A percentile compares a stretch with the other conserved stretches of the same genome.
phyloP scores from a whole-genome alignment of 2,797 vertebrate genomes.

The Dicrostonyx torquatus region DNA sequence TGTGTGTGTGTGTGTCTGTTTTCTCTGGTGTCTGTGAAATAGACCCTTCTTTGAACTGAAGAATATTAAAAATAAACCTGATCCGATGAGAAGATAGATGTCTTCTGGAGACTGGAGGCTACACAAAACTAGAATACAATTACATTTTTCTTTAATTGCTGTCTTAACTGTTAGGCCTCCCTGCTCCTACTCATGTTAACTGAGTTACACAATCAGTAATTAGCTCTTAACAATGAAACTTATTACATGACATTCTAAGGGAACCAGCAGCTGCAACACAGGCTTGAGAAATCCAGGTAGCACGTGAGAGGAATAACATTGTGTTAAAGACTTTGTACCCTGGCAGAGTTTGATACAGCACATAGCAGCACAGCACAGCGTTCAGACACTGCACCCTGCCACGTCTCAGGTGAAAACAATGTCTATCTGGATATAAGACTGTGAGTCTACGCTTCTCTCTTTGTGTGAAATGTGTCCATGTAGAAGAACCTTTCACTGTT shows the following conservation, averaged over 20 bases:
- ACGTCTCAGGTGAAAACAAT: background rate
- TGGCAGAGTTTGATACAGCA: background rate
- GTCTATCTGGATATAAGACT: background rate
- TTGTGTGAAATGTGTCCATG: background rate
- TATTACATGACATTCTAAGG: background rate
- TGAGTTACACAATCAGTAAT: background rate
- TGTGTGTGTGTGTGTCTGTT: background rate
- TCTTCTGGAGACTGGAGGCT: background rate
- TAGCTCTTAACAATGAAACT: background rate
- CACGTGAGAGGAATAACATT: background rate
- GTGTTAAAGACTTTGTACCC: background rate
- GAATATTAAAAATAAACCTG: constrained; percentile 39
- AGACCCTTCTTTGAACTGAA: background rate
- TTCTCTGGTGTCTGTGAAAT: constrained; percentile 7
- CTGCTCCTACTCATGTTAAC: background rate
- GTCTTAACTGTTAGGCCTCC: background rate
- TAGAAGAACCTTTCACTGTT: background rate
- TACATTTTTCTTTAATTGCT: constrained; percentile 34
- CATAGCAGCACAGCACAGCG: background rate
- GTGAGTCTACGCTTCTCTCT: background rate
- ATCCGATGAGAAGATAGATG: constrained; percentile 54
- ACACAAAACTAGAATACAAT: background rate
- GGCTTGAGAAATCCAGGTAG: background rate
- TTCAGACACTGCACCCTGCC: background rate
- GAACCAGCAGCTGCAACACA: background rate